Evolutionary conservation across 2,888 invertebrate species (phyloP).

Genomic region (Luperina testacea): DNA sequence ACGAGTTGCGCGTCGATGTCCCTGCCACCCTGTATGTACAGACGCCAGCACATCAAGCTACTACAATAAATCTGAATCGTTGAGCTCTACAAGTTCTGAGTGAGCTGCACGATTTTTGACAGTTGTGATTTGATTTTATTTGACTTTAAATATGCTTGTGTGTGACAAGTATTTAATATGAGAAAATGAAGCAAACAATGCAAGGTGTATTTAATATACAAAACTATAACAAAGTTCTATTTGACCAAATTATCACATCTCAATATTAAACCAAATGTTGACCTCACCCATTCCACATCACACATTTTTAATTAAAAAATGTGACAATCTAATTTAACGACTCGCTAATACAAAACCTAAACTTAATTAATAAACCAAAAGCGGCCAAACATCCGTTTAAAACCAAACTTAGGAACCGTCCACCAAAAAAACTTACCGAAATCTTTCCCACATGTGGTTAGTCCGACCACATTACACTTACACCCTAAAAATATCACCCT

Average conservation of each 20-base stretch:
- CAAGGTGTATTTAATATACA: constrained; percentile 13
- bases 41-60: too few species aligned
- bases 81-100: too few species aligned
- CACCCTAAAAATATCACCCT: neutral
- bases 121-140: neutral
- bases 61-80: too few species aligned
- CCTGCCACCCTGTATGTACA: too few species aligned
- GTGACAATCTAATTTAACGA: constrained; percentile 66
- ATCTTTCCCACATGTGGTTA: constrained; percentile 80
- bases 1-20: too few species aligned
- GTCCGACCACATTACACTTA: constrained; percentile 7
- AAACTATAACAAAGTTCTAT: constrained; percentile 14
- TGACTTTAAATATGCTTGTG: neutral
- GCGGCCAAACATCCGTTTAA: constrained; percentile 86
- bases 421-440: constrained; percentile 81
- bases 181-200: neutral
- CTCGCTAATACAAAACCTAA: constrained; percentile 81
- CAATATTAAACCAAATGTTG: constrained; percentile 48
- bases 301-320: constrained; percentile 70
- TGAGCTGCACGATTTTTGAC: too few species aligned
- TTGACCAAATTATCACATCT: constrained; percentile 52
- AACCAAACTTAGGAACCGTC: constrained; percentile 78
- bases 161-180: neutral
- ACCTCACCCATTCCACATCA: constrained; percentile 64
- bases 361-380: constrained; percentile 84